phyloP scores from a whole-genome alignment of 1,140 invertebrate genomes.

The Agraylea sexmaculata region DNA sequence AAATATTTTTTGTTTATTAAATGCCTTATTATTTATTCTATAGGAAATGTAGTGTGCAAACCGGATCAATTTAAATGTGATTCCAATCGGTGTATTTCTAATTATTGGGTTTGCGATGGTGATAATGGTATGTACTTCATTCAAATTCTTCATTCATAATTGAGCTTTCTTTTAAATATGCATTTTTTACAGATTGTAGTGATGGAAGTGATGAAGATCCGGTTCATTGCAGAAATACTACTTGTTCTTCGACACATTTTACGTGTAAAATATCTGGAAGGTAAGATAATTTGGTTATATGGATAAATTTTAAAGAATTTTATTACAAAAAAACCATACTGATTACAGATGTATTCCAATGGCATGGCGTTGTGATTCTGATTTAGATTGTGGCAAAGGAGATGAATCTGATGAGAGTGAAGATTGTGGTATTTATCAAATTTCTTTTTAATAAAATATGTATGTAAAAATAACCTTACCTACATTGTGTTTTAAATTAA shows the following conservation, averaged over 20 bases:
- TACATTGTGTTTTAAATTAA: constrained; percentile 3
- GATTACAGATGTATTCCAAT: constrained; percentile 49
- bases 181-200: constrained; percentile 43
- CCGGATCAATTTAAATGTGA: constrained; percentile 57
- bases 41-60: constrained; percentile 51
- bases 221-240: constrained; percentile 37
- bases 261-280: constrained; percentile 18
- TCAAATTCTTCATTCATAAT: not conserved
- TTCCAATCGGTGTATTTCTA: constrained; percentile 58
- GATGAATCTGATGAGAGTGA: constrained; percentile 46
- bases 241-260: constrained; percentile 25
- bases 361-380: constrained; percentile 58
- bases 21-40: constrained; percentile 10
- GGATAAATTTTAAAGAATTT: not conserved
- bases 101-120: constrained; percentile 67
- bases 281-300: constrained; percentile 17
- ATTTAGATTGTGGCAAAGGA: constrained; percentile 50
- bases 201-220: constrained; percentile 53
- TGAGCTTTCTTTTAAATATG: no score
- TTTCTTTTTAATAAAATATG: not conserved
- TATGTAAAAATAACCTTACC: not conserved
- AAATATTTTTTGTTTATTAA: constrained; percentile 4
- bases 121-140: constrained; percentile 42
- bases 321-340: not conserved
- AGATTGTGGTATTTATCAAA: constrained; percentile 26